Percentiles rank a stretch among this genome's conserved stretches.
phyloP scores from a whole-genome alignment of 2,113 vertebrate genomes.

The Tupaia tana region DNA sequence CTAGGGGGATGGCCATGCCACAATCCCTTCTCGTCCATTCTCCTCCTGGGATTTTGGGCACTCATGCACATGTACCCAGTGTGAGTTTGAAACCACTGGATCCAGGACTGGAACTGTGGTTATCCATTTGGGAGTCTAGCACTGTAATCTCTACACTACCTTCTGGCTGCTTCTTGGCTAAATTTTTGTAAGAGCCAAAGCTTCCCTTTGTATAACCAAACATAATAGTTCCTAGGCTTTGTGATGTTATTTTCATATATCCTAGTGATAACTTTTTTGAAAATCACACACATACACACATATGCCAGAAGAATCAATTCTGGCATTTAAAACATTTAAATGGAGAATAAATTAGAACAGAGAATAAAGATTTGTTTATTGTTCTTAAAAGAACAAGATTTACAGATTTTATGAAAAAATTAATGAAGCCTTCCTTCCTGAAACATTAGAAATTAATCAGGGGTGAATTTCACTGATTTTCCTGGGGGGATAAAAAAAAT shows the following conservation, averaged over 20 bases:
- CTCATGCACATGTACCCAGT: too few species aligned
- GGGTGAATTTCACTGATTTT: not conserved
- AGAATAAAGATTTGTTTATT: constrained; percentile 79
- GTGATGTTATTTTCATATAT: constrained; percentile 75
- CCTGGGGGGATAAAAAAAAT: not conserved
- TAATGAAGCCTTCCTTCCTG: not conserved
- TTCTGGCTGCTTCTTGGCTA: constrained; percentile 70
- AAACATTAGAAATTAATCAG: constrained; percentile 7
- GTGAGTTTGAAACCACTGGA: too few species aligned
- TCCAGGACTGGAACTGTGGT: too few species aligned
- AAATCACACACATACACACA: constrained; percentile 70
- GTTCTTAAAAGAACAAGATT: constrained; percentile 68
- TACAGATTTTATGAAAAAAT: not conserved
- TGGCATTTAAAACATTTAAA: constrained; percentile 78
- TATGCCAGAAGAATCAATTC: constrained; percentile 83
- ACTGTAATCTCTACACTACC: too few species aligned
- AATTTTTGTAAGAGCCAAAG: constrained; percentile 82
- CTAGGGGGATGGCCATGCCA: too few species aligned
- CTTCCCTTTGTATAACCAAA: constrained; percentile 80
- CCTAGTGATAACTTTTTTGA: constrained; percentile 79
- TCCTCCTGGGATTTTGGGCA: too few species aligned
- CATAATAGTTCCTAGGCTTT: constrained; percentile 82
- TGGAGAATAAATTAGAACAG: constrained; percentile 77
- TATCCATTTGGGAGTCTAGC: too few species aligned
- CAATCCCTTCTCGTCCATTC: too few species aligned